phyloP scores from a whole-genome alignment of 2,113 vertebrate genomes.

The Ptilorrhoa leucosticta region DNA sequence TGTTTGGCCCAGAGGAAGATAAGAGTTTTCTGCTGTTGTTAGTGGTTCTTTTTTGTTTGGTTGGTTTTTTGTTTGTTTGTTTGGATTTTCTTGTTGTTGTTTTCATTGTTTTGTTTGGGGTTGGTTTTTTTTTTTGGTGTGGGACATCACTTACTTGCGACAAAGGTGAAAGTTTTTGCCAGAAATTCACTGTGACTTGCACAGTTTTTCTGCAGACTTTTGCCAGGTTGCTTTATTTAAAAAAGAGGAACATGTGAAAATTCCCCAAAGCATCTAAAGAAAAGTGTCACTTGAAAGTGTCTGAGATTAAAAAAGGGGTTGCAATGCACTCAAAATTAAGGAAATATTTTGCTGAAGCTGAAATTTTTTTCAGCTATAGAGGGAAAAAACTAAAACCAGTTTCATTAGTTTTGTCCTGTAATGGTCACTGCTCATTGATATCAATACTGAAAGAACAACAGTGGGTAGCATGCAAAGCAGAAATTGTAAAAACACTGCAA shows the following conservation, averaged over 20 bases:
- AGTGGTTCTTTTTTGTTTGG: too few species aligned
- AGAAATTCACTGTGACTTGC: background rate
- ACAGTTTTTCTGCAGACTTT: background rate
- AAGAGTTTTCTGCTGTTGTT: background rate
- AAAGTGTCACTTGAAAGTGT: background rate
- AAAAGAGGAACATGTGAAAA: background rate
- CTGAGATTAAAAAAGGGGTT: background rate
- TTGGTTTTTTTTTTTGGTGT: background rate
- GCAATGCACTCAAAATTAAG: background rate
- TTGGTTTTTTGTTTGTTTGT: too few species aligned
- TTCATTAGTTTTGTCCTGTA: background rate
- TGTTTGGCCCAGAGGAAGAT: background rate
- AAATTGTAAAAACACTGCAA: background rate
- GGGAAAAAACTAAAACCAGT: rapidly evolving
- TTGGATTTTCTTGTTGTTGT: too few species aligned
- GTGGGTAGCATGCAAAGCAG: background rate
- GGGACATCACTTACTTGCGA: background rate
- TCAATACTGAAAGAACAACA: background rate
- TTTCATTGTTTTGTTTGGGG: too few species aligned
- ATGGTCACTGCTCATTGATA: background rate
- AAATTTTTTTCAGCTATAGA: background rate
- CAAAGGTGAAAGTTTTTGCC: background rate
- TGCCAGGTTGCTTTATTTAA: background rate
- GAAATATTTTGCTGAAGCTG: background rate
- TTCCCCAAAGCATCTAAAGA: background rate